Percentiles rank a stretch among this genome's conserved stretches.
phyloP scores from a whole-genome alignment of 2,888 invertebrate genomes.

The Griposia aprilina region DNA sequence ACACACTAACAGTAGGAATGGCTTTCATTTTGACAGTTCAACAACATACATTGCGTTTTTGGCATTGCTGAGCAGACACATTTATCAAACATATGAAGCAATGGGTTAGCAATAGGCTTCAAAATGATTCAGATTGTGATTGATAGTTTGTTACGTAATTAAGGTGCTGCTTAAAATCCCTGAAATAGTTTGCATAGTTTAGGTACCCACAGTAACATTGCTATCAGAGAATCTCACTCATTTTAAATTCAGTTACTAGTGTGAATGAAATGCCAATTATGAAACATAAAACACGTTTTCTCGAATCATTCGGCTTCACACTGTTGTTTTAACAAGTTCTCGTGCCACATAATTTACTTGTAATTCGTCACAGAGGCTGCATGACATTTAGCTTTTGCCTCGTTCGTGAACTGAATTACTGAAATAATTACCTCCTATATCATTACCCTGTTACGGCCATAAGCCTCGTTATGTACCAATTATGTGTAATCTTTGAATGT shows the following conservation, averaged over 20 bases:
- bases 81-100: too few species aligned
- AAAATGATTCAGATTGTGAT: too few species aligned
- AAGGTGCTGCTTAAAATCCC: too few species aligned
- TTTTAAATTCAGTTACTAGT: neutral
- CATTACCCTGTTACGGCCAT: conserved; percentile 43
- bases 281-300: conserved; percentile 11
- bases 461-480: conserved; percentile 47
- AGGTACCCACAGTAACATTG: too few species aligned
- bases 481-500: conserved; percentile 51
- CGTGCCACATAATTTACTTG: conserved; percentile 47
- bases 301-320: conserved; percentile 4
- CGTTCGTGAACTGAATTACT: conserved; percentile 65
- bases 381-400: conserved; percentile 61
- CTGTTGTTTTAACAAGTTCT: conserved; percentile 26
- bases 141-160: too few species aligned
- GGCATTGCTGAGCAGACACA: too few species aligned
- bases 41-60: too few species aligned
- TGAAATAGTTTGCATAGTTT: too few species aligned
- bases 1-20: too few species aligned
- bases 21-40: too few species aligned
- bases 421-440: conserved; percentile 57
- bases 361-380: conserved; percentile 52
- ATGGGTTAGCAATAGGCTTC: too few species aligned
- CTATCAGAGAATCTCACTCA: too few species aligned
- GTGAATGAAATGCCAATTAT: conserved; percentile 28